Base-by-base conservation (phyloP, 2,113 vertebrate genomes). In the Leptodactylus fuscus region DNA sequence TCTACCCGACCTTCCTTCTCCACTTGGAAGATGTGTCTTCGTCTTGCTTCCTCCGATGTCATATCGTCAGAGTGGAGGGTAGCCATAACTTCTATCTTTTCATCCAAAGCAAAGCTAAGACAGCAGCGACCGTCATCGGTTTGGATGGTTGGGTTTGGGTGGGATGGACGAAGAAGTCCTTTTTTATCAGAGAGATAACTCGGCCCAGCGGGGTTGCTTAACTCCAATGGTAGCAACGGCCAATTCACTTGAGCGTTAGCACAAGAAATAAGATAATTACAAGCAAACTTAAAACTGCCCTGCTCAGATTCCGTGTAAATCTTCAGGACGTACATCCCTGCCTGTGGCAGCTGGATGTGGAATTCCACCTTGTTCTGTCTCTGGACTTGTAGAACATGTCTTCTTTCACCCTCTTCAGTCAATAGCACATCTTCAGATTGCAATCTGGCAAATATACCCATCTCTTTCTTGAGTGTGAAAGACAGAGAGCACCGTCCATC, bases 1-100 rank as follows among this genome's bases (percentile, higher is more conserved):
- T 95, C 92, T 0, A 90, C 46, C 69, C 88, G 90, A 78, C 93
- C 94, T 55, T 90, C 88, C 5, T 89, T 87, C 0, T 76, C 91
- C 83, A 77, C 62, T 36, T 94, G 91, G 89, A 96, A 94, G 88
- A 95, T 88, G 78, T 95, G 92, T 22, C 88, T 89, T 34, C 90
- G 76, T 49, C 88, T 87, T 0, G 12, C 79, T 2, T 95, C 94
- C 79, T 94, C 91, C 0, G 86, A 81, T 34, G 91, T 20, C n/a
- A 88, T 82, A 9, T 76, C 76, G 0, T 82, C 83, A 3, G 82
- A 36, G 8, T 51, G 79, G 49, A 90, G 78, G 36, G 60, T 87
- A 53, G 81, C 78, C 15, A 86, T 38, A 62, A 89, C 51, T 20
- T 73, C 20, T 32, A 81, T 81, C 13, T 70, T 65, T 27, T 53